Percentiles rank a stretch among this genome's conserved stretches.
Evolutionary conservation across 2,797 vertebrate genomes (phyloP).

Genomic region (Muscicapa striata): DNA sequence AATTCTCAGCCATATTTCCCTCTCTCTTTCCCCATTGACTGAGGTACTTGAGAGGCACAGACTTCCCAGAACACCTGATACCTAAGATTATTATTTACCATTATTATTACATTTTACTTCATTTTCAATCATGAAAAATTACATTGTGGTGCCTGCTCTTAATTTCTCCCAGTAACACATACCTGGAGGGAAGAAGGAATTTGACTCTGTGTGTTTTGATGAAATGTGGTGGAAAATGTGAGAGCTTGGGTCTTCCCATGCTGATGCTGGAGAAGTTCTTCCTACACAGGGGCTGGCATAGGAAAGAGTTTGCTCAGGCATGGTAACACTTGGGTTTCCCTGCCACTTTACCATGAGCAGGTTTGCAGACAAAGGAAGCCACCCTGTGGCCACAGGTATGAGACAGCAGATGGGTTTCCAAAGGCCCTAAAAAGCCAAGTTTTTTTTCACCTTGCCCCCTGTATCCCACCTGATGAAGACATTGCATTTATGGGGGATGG

Average conservation of each 20-base stretch:
- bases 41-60: no score
- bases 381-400: background rate
- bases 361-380: background rate
- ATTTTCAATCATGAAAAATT: background rate
- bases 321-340: background rate
- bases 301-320: background rate
- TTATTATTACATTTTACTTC: background rate
- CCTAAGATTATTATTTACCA: background rate
- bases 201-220: accelerated
- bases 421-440: accelerated
- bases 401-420: background rate
- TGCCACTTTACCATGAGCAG: background rate
- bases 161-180: background rate
- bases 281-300: accelerated
- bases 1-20: no score
- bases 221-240: background rate
- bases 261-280: background rate
- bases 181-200: background rate
- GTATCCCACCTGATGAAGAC: background rate
- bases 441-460: background rate
- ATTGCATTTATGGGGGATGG: background rate
- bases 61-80: no score
- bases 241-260: background rate
- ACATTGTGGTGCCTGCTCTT: accelerated
- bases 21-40: no score